Percentiles rank a stretch among this genome's conserved stretches.
Evolutionary conservation across 1,140 invertebrate species (phyloP).

Genomic region (Drosophila sucinea): DNA sequence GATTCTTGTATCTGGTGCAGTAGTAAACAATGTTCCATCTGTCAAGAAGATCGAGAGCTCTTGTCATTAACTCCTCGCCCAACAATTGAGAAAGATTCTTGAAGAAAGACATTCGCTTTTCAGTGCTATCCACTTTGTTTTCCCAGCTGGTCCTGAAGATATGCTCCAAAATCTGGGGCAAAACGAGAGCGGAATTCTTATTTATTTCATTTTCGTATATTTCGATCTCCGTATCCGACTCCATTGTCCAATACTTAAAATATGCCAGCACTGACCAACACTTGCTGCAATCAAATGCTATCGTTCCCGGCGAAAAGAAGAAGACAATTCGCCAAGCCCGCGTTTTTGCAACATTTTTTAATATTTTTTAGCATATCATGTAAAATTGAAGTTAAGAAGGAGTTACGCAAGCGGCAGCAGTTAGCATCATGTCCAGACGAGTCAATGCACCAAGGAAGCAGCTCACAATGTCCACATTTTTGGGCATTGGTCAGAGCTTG

Average conservation of each 20-base stretch:
- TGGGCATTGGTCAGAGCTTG: conserved; percentile 37
- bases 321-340: background rate
- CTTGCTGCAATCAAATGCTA: background rate
- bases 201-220: background rate
- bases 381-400: background rate
- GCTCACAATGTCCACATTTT: conserved; percentile 54
- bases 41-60: conserved; percentile 50
- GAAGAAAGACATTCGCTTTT: conserved; percentile 23
- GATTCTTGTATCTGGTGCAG: conserved; percentile 11
- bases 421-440: conserved; percentile 33
- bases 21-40: conserved; percentile 46
- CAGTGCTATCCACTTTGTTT: background rate
- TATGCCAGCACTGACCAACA: background rate
- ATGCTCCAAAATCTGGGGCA: background rate
- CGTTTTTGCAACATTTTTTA: background rate
- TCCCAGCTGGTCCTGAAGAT: background rate
- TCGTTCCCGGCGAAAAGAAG: background rate
- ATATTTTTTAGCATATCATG: conserved; percentile 1
- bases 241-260: background rate
- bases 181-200: background rate
- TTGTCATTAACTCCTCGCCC: conserved; percentile 34
- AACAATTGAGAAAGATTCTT: conserved; percentile 39
- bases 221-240: background rate
- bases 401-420: background rate
- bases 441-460: conserved; percentile 38